Evolutionary conservation across 2,113 vertebrate species (phyloP).

Genomic region (Caranx melampygus): DNA sequence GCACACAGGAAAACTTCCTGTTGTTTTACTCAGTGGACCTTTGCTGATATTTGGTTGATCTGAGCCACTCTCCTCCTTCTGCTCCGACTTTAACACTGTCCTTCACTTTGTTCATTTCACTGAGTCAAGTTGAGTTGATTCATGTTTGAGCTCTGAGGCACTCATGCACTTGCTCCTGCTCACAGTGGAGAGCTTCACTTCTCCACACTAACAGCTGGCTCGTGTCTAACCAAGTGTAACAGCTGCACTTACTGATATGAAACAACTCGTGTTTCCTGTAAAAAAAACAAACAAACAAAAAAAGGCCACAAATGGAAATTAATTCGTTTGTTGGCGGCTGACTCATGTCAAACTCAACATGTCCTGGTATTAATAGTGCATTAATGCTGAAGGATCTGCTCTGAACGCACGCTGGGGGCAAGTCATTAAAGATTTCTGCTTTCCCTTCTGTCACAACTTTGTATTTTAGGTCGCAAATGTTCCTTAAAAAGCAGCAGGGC

Average conservation of each 20-base stretch:
- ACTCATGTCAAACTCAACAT: constrained; percentile 17
- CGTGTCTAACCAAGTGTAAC: background rate
- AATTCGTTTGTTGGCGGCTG: background rate
- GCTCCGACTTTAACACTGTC: background rate
- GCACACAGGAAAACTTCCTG: background rate
- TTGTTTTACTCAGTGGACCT: background rate
- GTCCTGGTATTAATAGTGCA: background rate
- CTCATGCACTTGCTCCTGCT: constrained; percentile 20
- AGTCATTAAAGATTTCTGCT: constrained; percentile 78
- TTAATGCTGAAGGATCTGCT: constrained; percentile 23
- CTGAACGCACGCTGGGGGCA: constrained; percentile 56
- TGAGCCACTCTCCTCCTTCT: background rate
- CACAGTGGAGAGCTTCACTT: background rate
- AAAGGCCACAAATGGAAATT: background rate
- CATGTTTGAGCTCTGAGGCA: constrained; percentile 41
- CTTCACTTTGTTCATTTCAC: constrained; percentile 29
- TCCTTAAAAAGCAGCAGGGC: constrained; percentile 68
- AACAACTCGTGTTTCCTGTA: background rate
- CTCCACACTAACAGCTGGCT: constrained; percentile 21
- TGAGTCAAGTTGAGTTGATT: constrained; percentile 38
- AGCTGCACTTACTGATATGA: background rate
- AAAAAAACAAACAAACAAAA: background rate
- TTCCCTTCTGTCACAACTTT: constrained; percentile 75
- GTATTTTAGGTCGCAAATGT: constrained; percentile 72
- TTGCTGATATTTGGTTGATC: background rate